Percentiles rank a stretch among this genome's conserved stretches.
Conservation (phyloP, 2,888 invertebrate species). For the Boloria euphrosyne region DNA sequence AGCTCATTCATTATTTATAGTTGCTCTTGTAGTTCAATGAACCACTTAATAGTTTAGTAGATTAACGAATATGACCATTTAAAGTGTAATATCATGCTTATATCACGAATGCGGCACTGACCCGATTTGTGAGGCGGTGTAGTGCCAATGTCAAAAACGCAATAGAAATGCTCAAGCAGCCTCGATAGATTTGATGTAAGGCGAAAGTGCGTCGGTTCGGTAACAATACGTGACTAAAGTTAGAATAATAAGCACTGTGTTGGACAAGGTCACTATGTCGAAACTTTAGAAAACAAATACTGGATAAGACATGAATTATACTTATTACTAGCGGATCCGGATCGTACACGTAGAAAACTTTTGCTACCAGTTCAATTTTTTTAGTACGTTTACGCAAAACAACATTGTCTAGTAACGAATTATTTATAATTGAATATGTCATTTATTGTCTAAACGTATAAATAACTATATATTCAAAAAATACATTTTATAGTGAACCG, state of each 20-base stretch:
- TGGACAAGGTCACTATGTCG: conserved; percentile 19
- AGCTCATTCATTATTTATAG: conserved; percentile 34
- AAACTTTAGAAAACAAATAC: conserved; percentile 11
- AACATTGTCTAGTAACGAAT: too few species aligned
- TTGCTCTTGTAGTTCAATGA: conserved; percentile 31
- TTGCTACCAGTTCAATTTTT: too few species aligned
- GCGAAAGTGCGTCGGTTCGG: conserved; percentile 58
- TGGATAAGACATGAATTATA: neutral
- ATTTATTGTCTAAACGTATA: too few species aligned
- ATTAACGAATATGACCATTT: conserved; percentile 23
- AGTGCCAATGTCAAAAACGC: conserved; percentile 53
- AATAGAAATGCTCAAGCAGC: conserved; percentile 42
- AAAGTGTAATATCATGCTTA: conserved; percentile 20
- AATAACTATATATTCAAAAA: too few species aligned
- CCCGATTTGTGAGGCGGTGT: conserved; percentile 24
- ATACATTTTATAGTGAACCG: too few species aligned
- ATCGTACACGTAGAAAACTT: too few species aligned
- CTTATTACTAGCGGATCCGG: too few species aligned
- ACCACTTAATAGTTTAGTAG: conserved; percentile 26
- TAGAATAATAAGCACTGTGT: conserved; percentile 16
- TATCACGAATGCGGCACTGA: conserved; percentile 27
- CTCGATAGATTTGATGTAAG: conserved; percentile 51
- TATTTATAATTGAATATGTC: too few species aligned
- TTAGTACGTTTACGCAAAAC: too few species aligned
- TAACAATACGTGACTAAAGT: conserved; percentile 50